Conservation (phyloP, 2,888 invertebrate genomes). For the Mellilla xanthometata region DNA sequence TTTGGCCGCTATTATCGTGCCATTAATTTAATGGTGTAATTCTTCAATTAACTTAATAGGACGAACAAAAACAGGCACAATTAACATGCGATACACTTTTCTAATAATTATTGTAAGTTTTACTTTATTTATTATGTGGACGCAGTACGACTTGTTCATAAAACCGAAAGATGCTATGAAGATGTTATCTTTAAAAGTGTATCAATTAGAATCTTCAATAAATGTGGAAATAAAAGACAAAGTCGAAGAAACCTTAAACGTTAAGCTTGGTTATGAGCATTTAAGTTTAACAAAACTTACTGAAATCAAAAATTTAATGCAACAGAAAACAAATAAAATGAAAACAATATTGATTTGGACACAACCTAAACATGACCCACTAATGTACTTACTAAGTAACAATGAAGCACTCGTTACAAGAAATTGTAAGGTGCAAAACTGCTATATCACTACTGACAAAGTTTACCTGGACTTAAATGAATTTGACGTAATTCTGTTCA, state of each 20-base stretch:
- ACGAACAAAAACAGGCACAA: not conserved
- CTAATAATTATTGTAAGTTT: not conserved
- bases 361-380: slow-evolving; percentile 33
- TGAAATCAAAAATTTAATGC: too few relatives aligned
- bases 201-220: slow-evolving; percentile 6
- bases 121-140: slow-evolving; percentile 6
- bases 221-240: slow-evolving; percentile 7
- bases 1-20: too few relatives aligned
- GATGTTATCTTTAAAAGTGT: not conserved
- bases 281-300: not conserved
- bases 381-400: slow-evolving; percentile 39
- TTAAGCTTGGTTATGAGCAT: not conserved
- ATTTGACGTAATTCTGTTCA: slow-evolving; percentile 47
- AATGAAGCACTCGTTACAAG: slow-evolving; percentile 36
- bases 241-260: slow-evolving; percentile 1
- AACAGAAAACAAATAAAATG: not conserved
- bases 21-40: too few relatives aligned
- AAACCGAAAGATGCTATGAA: not conserved
- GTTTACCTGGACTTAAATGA: slow-evolving; percentile 31
- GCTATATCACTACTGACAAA: slow-evolving; percentile 42
- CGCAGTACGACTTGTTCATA: slow-evolving; percentile 1
- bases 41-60: too few relatives aligned
- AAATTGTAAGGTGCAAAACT: slow-evolving; percentile 43
- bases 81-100: not conserved
- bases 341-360: slow-evolving; percentile 45